These are phyloP conservation scores for Enteromius mattozi DNA, from an alignment of 2,797 vertebrate genomes.

Conservation along the genomic window DNA sequence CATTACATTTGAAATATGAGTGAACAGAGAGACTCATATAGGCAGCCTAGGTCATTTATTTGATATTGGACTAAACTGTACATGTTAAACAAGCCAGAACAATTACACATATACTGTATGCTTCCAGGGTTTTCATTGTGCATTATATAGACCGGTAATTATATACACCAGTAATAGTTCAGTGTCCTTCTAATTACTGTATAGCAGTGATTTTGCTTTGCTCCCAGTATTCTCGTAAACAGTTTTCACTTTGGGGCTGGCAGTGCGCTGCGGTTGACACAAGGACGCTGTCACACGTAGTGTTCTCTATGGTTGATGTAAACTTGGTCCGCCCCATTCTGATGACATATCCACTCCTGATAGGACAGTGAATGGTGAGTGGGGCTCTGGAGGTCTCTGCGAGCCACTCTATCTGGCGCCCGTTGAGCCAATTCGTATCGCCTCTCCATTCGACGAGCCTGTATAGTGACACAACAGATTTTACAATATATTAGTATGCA, in stretches of 20 bases:
- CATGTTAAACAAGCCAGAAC: constrained; percentile 10
- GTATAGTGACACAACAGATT: constrained; percentile 32
- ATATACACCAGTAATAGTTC: constrained; percentile 10
- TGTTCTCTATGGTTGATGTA: constrained; percentile 84
- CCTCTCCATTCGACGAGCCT: constrained; percentile 71
- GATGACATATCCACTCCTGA: constrained; percentile 82
- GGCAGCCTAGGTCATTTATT: constrained; percentile 1
- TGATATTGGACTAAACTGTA: constrained; percentile 25
- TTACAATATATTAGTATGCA: constrained; percentile 1
- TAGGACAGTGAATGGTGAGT: constrained; percentile 68
- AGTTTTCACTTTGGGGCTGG: constrained; percentile 35
- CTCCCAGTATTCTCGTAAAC: constrained; percentile 23
- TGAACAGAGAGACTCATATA: constrained; percentile 20
- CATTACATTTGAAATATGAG: constrained; percentile 15
- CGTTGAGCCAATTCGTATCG: constrained; percentile 59
- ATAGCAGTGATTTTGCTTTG: constrained; percentile 13
- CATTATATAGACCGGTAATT: constrained; percentile 25
- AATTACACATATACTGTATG: not conserved
- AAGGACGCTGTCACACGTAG: constrained; percentile 75
- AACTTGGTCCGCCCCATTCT: constrained; percentile 76
- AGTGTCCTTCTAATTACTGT: constrained; percentile 29
- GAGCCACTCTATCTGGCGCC: constrained; percentile 44
- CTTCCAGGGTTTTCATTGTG: constrained; percentile 37
- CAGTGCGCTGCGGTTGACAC: constrained; percentile 33
- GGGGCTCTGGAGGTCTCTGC: constrained; percentile 52